Evolutionary conservation across 2,797 vertebrate species (phyloP), one percentile per base, ranked within the genome.

Genomic region (Adrianichthys oophorus): DNA sequence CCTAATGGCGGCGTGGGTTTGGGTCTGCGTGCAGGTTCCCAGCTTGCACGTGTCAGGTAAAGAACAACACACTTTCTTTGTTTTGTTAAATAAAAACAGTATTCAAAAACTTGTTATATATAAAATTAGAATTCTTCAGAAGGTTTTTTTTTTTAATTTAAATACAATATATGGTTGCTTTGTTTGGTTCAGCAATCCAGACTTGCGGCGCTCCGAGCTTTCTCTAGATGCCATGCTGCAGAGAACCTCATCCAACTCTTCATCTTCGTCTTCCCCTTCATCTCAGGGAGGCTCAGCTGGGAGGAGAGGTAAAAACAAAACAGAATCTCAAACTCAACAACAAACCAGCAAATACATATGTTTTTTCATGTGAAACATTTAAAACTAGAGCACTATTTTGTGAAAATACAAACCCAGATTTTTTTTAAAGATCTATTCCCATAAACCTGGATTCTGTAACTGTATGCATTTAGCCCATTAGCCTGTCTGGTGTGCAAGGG

Each of bases 231-330:
- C 93, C 61, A 92, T 94, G 7, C 81, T 98, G 74, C 95, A 97
- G 82, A 93, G 95, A 86, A 95, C 94, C 59, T 95, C 95, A 88
- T 98, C 95, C 4, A 95, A 95, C 83, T 96, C 95, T 19, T 97
- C 96, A 7, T 98, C 97, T 67, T 98, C 95, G 75, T 98, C 96
- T 76, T 97, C 95, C 16, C 96, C 96, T 63, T 98, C 95, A 59
- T 98, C 96, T 75, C 96, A 98, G 68, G 94, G 93, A 2, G 95
- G 95, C 19, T 96, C 96, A 4, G 84, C 92, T 68, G 83, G 92
- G 89, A 93, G 95, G 93, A 97, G 87, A 94, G 93, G 82, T 79
- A 68, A n/a, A 1, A 46, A 56, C 19, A 12, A 32, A 26, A 14
- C 18, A 2, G 5, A 14, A 2, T n/a, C 7, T 5, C 4, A 19